These are phyloP conservation scores for Acleris cristana DNA, from an alignment of 2,888 invertebrate genomes.

Conservation along the genomic window DNA sequence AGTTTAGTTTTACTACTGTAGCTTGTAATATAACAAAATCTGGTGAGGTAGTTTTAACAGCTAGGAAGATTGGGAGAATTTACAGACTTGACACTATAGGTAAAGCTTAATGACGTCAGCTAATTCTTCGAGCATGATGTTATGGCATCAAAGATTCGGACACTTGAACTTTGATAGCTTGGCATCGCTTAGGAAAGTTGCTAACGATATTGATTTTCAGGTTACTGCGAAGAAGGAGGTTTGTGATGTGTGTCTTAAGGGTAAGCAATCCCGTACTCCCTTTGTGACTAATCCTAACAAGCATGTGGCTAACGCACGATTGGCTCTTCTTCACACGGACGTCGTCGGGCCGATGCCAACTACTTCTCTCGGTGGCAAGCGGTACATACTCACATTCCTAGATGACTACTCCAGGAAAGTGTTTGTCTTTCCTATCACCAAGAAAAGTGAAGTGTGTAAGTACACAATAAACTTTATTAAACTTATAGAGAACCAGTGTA, in stretches of 20 bases:
- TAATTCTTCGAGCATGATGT: not conserved
- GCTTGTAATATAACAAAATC: too few species aligned
- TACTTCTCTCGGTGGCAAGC: conserved; percentile 1
- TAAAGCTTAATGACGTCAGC: conserved; percentile 1
- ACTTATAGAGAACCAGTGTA: conserved; percentile 3
- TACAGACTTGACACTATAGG: conserved; percentile 1
- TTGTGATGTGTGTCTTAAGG: too few species aligned
- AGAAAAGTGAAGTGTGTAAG: conserved; percentile 5
- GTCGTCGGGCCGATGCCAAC: not conserved
- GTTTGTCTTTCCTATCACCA: not conserved
- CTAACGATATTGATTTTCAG: too few species aligned
- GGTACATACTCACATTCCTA: not conserved
- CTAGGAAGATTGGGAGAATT: conserved; percentile 4
- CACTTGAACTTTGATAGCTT: too few species aligned
- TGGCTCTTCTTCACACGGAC: not conserved
- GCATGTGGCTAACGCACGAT: too few species aligned
- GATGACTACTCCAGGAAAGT: not conserved
- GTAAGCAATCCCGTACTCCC: too few species aligned
- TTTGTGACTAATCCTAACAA: too few species aligned
- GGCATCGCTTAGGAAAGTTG: too few species aligned
- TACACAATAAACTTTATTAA: conserved; percentile 3
- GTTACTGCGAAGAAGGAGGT: too few species aligned
- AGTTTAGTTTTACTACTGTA: too few species aligned
- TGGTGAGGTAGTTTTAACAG: not conserved
- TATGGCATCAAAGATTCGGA: not conserved